Base-by-base conservation (phyloP, 2,888 invertebrate species). In the Trimorus sp. region DNA sequence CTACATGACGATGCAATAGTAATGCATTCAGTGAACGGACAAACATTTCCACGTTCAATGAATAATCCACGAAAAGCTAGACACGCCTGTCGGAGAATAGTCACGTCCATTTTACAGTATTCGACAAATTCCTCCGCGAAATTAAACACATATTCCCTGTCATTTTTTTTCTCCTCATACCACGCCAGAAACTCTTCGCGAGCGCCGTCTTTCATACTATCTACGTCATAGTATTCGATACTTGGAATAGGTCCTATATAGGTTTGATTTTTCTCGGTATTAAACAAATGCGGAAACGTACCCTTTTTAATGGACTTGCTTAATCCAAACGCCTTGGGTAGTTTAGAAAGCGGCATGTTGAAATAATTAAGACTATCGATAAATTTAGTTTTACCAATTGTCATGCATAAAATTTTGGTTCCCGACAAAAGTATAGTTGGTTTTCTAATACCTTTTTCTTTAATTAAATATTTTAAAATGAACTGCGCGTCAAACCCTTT, bases 281-380 rank as follows among this genome's bases (percentile, higher is more conserved):
- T 60, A 12, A 60, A 60, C 8, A 60, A 15, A 60, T 60, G 60
- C 7, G 60, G 42, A 60, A 60, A 60, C 16, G 42, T 45, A 4
- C 60, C 45, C 26, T 60, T 60, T 60, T 14, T 14, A 3, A 38
- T 53, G 5, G n/a, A 12, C n/a, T 38, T 15, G 6, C 14, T n/a
- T 38, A 63, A 49, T 7, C 63, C 63, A n/a, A 63, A 63, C 7
- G 63, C 63, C 49, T 63, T 63, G 12, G 63, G 63, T 26, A 63
- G 42, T n/a, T 3, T 8, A 36, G 14, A 37, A 8, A 63, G 16
- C 7, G 58, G 16, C 49, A 63, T 36, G 6, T 63, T 16, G 16
- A 63, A 63, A 63, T 63, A 63, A 49, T 8, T 7, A 14, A 58
- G 37, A 36, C 63, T 63, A 12, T 63, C 63, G 49, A 63, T 63